Evolutionary conservation across 2,113 vertebrate species (phyloP), one percentile per base, ranked within the genome.

Genomic region (Podilymbus podiceps): DNA sequence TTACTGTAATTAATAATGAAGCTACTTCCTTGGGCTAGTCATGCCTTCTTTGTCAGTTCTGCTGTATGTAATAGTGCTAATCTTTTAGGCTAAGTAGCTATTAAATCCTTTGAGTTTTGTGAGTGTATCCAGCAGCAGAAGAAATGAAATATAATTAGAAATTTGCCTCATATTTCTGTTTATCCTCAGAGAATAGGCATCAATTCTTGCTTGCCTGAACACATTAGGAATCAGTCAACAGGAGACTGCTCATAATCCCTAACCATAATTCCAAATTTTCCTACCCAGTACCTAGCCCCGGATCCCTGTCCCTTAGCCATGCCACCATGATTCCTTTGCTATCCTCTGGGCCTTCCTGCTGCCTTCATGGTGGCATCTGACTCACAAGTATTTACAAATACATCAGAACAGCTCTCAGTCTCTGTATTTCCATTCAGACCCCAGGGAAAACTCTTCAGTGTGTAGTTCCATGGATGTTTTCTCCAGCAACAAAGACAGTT

Each of bases 1-100:
- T 95, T 95, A 85, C 66, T 56, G 53, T 89, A 89, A 94, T 95
- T 97, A 92, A 94, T 95, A 94, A 84, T 79, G 89, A 95, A 92
- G 81, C 69, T 85, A 18, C 35, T 87, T 97, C 93, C 95, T 96
- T 93, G 79, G 88, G 79, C 90, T 90, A 77, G 67, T 67, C 1
- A 0, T 80, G 56, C 47, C 75, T 92, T 81, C 82, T 90, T 63
- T 89, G 76, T 89, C 92, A 94, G 56, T 84, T 92, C 68, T 71
- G 56, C 52, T 89, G 40, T 63, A 56, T 83, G 56, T 81, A 88
- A 77, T 49, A 64, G 27, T n/a, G 68, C 9, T 92, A 86, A 90
- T 88, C 68, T 96, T 88, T 88, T 67, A 77, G 47, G 27, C 67
- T 91, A 80, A 88, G 64, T 28, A 94, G 72, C 52, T 92, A 68